Conservation (phyloP, 2,113 vertebrate genomes). For the Tenrec ecaudatus region DNA sequence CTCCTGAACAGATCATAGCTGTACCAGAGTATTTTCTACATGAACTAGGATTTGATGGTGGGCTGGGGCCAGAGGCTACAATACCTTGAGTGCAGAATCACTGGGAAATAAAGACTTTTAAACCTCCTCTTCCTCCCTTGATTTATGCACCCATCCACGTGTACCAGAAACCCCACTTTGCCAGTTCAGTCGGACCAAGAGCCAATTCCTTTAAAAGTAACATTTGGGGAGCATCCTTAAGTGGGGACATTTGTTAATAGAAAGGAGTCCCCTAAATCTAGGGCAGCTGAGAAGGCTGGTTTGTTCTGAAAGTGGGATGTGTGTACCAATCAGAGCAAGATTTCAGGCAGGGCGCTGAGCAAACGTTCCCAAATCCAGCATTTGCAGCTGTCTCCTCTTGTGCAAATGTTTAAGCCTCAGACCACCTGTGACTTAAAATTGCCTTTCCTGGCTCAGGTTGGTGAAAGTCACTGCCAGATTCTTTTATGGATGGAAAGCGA, state of each 20-base stretch:
- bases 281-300: background rate
- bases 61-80: background rate
- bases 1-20: background rate
- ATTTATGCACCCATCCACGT: background rate
- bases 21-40: conserved; percentile 12
- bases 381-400: conserved; percentile 73
- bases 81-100: conserved; percentile 3
- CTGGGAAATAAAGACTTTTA: background rate
- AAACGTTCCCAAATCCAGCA: conserved; percentile 62
- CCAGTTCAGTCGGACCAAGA: background rate
- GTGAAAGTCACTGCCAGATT: conserved; percentile 52
- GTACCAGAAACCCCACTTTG: background rate
- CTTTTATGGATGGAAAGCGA: conserved; percentile 55
- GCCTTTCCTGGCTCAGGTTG: conserved; percentile 67
- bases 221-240: conserved; percentile 34
- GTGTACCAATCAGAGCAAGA: background rate
- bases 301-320: background rate
- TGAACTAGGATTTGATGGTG: conserved; percentile 28
- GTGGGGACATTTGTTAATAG: conserved; percentile 41
- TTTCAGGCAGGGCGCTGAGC: conserved; percentile 37
- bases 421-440: conserved; percentile 62
- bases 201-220: background rate
- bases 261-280: conserved; percentile 35
- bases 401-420: conserved; percentile 73
- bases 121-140: background rate